Percentiles rank a stretch among this genome's conserved stretches.
phyloP scores from a whole-genome alignment of 2,797 vertebrate species.

The Neosalanx taihuensis region DNA sequence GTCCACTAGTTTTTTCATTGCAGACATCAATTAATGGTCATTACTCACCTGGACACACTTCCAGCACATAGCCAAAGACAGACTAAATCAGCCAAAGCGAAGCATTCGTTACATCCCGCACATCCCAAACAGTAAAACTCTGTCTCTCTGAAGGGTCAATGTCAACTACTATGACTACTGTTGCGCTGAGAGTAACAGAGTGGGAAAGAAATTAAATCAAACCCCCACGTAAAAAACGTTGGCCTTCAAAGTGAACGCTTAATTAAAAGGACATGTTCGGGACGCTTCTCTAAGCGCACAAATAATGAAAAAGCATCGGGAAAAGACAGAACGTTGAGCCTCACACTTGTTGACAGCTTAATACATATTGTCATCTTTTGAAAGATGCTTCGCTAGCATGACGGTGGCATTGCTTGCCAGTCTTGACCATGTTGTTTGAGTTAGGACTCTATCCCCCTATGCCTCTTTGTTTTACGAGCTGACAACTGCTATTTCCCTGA shows the following conservation, averaged over 20 bases:
- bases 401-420: slow-evolving; percentile 39
- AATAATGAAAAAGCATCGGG: slow-evolving; percentile 34
- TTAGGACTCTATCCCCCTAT: slow-evolving; percentile 26
- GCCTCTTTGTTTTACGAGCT: slow-evolving; percentile 31
- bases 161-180: slow-evolving; percentile 20
- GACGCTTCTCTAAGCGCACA: slow-evolving; percentile 25
- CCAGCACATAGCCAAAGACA: not conserved
- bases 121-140: slow-evolving; percentile 33
- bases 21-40: not conserved
- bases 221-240: not conserved
- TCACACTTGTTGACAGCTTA: slow-evolving; percentile 52
- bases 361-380: slow-evolving; percentile 45
- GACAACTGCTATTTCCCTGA: slow-evolving; percentile 27
- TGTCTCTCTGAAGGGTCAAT: slow-evolving; percentile 5
- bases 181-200: slow-evolving; percentile 16
- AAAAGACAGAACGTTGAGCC: slow-evolving; percentile 10
- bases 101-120: not conserved
- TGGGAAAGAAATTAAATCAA: too few species aligned
- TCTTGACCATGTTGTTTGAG: slow-evolving; percentile 31
- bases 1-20: not conserved
- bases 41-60: not conserved
- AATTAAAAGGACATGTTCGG: slow-evolving; percentile 46
- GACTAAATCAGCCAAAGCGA: not conserved
- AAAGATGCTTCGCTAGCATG: slow-evolving; percentile 47
- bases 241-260: slow-evolving; percentile 35